phyloP scores from a whole-genome alignment of 2,888 invertebrate genomes.

The Lissocephala sabroskyi region DNA sequence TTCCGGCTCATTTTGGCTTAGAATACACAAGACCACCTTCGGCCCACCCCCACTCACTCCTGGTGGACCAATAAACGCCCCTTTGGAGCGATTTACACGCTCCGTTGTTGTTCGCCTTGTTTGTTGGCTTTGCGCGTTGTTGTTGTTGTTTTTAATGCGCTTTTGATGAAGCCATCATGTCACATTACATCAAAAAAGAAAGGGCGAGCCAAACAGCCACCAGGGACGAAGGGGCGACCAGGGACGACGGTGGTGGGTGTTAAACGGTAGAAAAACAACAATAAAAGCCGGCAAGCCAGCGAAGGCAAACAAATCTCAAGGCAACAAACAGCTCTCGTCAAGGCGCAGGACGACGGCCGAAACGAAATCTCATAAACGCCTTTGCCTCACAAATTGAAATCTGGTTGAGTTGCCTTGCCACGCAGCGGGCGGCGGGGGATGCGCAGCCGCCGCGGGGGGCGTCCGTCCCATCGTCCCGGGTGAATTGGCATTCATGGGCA shows the following conservation, averaged over 20 bases:
- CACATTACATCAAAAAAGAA: slow-evolving; percentile 59
- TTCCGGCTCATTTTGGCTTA: too few species aligned
- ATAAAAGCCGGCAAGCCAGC: too few species aligned
- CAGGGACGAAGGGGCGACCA: too few species aligned
- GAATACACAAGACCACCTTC: too few species aligned
- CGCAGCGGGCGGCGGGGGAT: neutral
- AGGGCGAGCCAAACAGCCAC: neutral
- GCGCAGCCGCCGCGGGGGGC: neutral
- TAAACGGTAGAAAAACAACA: slow-evolving; percentile 16
- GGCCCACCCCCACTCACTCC: too few species aligned
- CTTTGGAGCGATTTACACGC: slow-evolving; percentile 34
- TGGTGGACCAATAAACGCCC: too few species aligned
- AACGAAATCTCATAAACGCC: slow-evolving; percentile 65
- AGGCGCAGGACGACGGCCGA: neutral
- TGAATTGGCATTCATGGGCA: slow-evolving; percentile 1
- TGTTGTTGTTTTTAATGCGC: slow-evolving; percentile 56
- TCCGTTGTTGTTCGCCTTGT: slow-evolving; percentile 25
- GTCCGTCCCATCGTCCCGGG: slow-evolving; percentile 1
- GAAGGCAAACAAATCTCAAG: slow-evolving; percentile 38
- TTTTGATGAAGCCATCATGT: slow-evolving; percentile 67
- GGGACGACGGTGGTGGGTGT: slow-evolving; percentile 46
- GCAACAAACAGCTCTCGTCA: slow-evolving; percentile 17
- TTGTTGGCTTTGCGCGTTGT: too few species aligned
- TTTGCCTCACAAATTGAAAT: slow-evolving; percentile 69
- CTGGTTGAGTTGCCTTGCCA: slow-evolving; percentile 20